Percentiles rank a stretch among this genome's conserved stretches.
These are phyloP conservation scores for Arizona elegans DNA, from an alignment of 2,113 vertebrate species.

Conservation along the genomic window DNA sequence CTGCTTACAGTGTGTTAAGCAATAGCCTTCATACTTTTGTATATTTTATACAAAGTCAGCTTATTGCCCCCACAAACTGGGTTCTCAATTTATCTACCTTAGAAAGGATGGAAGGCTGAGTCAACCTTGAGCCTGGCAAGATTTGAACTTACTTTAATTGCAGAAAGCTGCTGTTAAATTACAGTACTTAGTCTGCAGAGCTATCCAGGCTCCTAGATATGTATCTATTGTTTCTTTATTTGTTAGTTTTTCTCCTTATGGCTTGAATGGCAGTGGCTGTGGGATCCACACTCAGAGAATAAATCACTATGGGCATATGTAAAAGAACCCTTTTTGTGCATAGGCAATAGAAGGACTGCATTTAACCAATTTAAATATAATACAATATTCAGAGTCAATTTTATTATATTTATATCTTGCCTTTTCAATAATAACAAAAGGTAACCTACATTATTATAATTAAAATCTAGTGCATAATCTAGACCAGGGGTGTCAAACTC, in stretches of 20 bases:
- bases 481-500: too few species aligned
- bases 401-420: background rate
- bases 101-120: too few species aligned
- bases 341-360: background rate
- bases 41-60: too few species aligned
- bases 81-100: too few species aligned
- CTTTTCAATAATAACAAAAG: background rate
- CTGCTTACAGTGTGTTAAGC: too few species aligned
- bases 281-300: background rate
- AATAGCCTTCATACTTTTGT: too few species aligned
- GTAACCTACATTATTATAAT: background rate
- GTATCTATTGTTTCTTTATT: background rate
- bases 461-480: background rate
- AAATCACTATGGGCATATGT: background rate
- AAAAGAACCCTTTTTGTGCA: background rate
- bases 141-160: too few species aligned
- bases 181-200: too few species aligned
- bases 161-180: too few species aligned
- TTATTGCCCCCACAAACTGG: too few species aligned
- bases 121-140: too few species aligned
- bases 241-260: background rate
- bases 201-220: background rate
- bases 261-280: background rate
- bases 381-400: background rate
- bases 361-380: background rate